Conservation (phyloP, 92 coral and sea anemone genomes). For the Heteractis magnifica region DNA sequence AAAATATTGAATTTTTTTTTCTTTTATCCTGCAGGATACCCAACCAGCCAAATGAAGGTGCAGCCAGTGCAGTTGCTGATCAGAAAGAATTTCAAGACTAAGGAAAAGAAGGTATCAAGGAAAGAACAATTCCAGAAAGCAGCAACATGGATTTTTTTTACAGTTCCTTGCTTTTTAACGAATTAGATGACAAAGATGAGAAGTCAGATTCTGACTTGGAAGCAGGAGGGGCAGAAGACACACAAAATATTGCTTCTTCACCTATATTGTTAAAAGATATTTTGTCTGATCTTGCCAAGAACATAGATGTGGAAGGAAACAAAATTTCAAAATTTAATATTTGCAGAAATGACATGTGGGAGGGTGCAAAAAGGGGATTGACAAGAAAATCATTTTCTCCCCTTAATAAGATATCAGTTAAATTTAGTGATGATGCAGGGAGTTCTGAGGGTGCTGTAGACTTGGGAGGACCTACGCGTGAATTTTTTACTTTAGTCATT, state of each 20-base stretch:
- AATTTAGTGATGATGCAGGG: constrained; percentile 62
- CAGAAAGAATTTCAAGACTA: constrained; percentile 4
- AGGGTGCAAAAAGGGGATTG: constrained; percentile 59
- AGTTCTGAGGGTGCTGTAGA: constrained; percentile 64
- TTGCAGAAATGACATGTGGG: constrained; percentile 62
- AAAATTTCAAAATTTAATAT: constrained; percentile 61
- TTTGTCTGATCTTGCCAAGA: constrained; percentile 42
- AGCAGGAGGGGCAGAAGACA: constrained; percentile 24
- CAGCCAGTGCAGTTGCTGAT: constrained; percentile 8
- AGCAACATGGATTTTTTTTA: constrained; percentile 44
- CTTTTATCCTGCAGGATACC: background rate
- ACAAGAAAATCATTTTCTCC: constrained; percentile 65
- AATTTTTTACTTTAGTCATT: constrained; percentile 56
- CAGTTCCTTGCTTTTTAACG: constrained; percentile 50
- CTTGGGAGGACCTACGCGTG: constrained; percentile 64
- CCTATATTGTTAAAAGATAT: constrained; percentile 42
- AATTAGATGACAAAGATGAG: constrained; percentile 18
- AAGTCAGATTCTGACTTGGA: constrained; percentile 53
- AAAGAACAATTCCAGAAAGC: constrained; percentile 24
- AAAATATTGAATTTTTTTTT: background rate
- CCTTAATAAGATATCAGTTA: constrained; percentile 40
- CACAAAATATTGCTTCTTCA: constrained; percentile 9
- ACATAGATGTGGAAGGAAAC: constrained; percentile 18
- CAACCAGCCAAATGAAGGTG: background rate
- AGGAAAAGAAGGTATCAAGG: constrained; percentile 11